phyloP scores from a whole-genome alignment of 2,888 invertebrate genomes.

The Tenthredo livida region DNA sequence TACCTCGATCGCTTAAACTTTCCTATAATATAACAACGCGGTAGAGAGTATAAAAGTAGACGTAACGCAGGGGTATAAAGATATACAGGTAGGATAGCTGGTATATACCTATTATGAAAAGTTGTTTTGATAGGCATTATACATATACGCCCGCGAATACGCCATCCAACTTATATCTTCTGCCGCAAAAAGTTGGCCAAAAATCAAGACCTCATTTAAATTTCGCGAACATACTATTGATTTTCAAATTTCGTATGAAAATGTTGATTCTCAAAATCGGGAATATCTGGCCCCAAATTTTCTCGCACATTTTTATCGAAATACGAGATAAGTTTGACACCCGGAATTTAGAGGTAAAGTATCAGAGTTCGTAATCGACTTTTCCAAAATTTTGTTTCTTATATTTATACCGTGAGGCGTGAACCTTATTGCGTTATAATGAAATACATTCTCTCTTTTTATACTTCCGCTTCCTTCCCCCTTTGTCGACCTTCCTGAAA shows the following conservation, averaged over 20 bases:
- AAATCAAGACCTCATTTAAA: neutral
- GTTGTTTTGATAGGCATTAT: neutral
- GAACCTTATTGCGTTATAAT: neutral
- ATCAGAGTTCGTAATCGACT: neutral
- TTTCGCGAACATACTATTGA: neutral
- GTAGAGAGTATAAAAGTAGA: neutral
- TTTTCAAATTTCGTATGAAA: neutral
- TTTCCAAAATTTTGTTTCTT: neutral
- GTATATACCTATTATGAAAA: neutral
- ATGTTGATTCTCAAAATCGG: neutral
- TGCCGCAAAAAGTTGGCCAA: neutral
- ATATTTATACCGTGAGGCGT: neutral
- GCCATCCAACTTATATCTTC: neutral
- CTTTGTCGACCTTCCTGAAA: neutral
- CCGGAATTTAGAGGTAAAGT: neutral
- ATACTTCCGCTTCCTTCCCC: neutral
- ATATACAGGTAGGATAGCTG: neutral
- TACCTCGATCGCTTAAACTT: conserved; percentile 10
- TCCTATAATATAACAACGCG: conserved; percentile 22
- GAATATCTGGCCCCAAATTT: neutral
- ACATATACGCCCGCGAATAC: neutral
- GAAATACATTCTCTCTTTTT: neutral
- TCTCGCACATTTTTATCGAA: neutral
- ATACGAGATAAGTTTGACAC: neutral
- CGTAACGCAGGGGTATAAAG: neutral